Base-by-base conservation (phyloP, 2,888 invertebrate genomes). In the Lasioglossum lativentre region DNA sequence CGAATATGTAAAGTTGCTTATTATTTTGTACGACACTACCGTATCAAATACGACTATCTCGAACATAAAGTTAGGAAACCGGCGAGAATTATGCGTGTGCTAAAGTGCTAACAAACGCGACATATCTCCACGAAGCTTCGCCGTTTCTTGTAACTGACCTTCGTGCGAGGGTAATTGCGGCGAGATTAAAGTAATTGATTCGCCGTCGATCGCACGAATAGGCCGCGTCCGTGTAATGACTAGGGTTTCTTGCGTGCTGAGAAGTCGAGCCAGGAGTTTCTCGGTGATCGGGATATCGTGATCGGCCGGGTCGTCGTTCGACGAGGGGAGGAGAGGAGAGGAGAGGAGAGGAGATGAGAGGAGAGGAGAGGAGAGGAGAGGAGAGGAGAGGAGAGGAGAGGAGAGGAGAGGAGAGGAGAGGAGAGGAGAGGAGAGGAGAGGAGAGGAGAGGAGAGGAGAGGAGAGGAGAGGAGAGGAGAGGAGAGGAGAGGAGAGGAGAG, bases 151-250 rank as follows among this genome's bases (percentile, higher is more conserved):
- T 52, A 63, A 75, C 72, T 52, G 56, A 45, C 79, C 73, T 86
- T 66, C 66, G 72, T 75, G 59, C 42, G 42, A 6, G 30, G 42
- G 63, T 78, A 85, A 86, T 86, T 75, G 71, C 80, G 16, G 38
- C 42, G 79, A 79, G 63, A 85, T 86, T 86, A 85, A 86, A 79
- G 77, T 79, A 82, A 86, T 85, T 74, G 86, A 82, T 85, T 81
- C 81, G 56, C 70, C 78, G 75, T 70, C 72, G 52, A 70, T 78
- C 70, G 75, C 63, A 75, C 52, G 82, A 75, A 70, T 70, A 70
- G 78, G 74, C 27, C 80, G 78, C 77, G 66, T 75, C 75, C 76
- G 76, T 52, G 34, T 77, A 80, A 85, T 77, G 79, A 79, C 85
- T 40, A 79, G 77, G 40, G 30, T 56, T 76, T 74, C 68, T 82